Conservation (phyloP, 2,797 vertebrate genomes). For the Pteronotus mesoamericanus region DNA sequence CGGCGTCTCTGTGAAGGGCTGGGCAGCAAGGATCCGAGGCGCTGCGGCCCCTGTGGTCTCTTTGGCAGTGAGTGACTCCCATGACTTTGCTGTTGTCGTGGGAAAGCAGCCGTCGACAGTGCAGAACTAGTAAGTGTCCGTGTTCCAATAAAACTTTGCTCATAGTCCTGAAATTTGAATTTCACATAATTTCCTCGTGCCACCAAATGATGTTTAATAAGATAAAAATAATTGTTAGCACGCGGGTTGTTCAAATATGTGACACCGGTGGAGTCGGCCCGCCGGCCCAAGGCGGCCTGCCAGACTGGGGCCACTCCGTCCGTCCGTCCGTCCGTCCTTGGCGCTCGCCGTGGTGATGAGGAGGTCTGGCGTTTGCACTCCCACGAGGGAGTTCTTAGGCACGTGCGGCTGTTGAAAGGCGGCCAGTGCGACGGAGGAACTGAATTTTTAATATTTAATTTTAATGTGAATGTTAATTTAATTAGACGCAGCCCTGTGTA, state of each 20-base stretch:
- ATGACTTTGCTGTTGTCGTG: neutral
- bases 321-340: rapidly evolving
- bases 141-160: neutral
- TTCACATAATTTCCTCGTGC: neutral
- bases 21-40: neutral
- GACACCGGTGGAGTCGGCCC: neutral
- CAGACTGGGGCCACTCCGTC: no score
- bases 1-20: neutral
- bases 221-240: neutral
- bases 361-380: rapidly evolving
- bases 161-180: neutral
- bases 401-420: rapidly evolving
- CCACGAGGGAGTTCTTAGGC: neutral
- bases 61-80: neutral
- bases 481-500: neutral
- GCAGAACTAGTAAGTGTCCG: neutral
- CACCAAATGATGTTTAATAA: neutral
- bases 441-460: neutral
- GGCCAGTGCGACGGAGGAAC: neutral
- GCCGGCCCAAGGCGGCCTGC: neutral
- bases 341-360: rapidly evolving
- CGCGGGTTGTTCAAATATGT: rapidly evolving
- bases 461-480: neutral
- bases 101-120: rapidly evolving
- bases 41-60: neutral